Percentiles rank a stretch among this genome's conserved stretches.
Evolutionary conservation across 2,113 vertebrate species (phyloP).

Genomic region (Bufo bufo): DNA sequence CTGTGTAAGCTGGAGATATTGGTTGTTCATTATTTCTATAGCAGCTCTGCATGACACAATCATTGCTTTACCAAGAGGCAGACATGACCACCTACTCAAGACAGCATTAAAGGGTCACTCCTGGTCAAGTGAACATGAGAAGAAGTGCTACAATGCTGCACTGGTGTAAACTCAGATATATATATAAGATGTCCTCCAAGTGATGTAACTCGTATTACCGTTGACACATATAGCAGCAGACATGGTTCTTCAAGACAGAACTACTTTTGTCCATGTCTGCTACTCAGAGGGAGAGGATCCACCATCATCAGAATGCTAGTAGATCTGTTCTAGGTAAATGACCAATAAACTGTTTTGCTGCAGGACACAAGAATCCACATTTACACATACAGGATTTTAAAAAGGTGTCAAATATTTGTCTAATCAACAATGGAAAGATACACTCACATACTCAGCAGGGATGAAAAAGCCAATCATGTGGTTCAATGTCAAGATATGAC

Average conservation of each 20-base stretch:
- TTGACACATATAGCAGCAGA: not conserved
- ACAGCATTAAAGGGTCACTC: not conserved
- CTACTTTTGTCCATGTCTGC: too few relatives aligned
- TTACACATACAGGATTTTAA: not conserved
- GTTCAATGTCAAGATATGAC: not conserved
- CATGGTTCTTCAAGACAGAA: not conserved
- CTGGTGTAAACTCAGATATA: not conserved
- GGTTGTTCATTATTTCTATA: not conserved
- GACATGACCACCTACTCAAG: not conserved
- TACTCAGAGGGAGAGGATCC: too few relatives aligned
- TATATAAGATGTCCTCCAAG: not conserved
- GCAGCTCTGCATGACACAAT: not conserved
- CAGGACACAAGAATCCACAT: not conserved
- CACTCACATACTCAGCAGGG: constrained; percentile 15
- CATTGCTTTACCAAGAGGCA: not conserved
- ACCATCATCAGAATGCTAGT: not conserved
- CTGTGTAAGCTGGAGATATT: not conserved
- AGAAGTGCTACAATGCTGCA: not conserved
- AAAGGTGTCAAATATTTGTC: constrained; percentile 2
- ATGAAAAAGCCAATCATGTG: not conserved
- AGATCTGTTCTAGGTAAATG: not conserved
- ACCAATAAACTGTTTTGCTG: not conserved
- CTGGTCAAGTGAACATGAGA: not conserved
- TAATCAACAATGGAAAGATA: constrained; percentile 10
- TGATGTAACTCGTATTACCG: not conserved